phyloP scores from a whole-genome alignment of 2,797 vertebrate genomes.

The Danio kyathit region DNA sequence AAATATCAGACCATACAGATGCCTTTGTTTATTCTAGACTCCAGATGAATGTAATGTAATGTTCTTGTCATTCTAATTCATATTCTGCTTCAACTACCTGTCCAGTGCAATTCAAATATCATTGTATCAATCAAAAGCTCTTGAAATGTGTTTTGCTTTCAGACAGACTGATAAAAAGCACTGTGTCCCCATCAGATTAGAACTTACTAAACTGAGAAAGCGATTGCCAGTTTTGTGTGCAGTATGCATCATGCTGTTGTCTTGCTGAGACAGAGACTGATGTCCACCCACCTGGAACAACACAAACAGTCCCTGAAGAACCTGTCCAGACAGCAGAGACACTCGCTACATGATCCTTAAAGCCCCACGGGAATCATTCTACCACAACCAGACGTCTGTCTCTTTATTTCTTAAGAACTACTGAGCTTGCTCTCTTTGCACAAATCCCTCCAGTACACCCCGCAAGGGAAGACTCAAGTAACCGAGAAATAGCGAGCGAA shows the following conservation, averaged over 20 bases:
- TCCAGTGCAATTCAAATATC: background rate
- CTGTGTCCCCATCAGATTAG: background rate
- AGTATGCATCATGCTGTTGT: background rate
- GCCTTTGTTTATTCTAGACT: no score
- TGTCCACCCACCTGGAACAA: conserved; percentile 3
- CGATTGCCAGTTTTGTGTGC: background rate
- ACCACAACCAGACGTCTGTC: conserved; percentile 21
- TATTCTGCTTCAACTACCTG: background rate
- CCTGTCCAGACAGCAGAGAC: conserved; percentile 37
- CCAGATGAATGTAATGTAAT: background rate
- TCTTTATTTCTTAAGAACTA: conserved; percentile 38
- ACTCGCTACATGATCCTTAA: conserved; percentile 37
- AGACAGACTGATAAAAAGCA: background rate
- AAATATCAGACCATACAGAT: no score
- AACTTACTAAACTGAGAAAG: background rate
- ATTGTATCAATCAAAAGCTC: no score
- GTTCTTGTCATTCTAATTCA: background rate
- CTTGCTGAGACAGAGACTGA: background rate
- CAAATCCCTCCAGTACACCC: conserved; percentile 29
- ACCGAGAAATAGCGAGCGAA: background rate
- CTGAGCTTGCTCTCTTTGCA: conserved; percentile 39
- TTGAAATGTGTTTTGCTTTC: background rate
- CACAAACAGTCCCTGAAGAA: conserved; percentile 24
- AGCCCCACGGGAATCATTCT: conserved; percentile 29
- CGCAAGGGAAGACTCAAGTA: background rate